Evolutionary conservation across 2,113 vertebrate species (phyloP), one percentile per base, ranked within the genome.

Genomic region (Perognathus longimembris): DNA sequence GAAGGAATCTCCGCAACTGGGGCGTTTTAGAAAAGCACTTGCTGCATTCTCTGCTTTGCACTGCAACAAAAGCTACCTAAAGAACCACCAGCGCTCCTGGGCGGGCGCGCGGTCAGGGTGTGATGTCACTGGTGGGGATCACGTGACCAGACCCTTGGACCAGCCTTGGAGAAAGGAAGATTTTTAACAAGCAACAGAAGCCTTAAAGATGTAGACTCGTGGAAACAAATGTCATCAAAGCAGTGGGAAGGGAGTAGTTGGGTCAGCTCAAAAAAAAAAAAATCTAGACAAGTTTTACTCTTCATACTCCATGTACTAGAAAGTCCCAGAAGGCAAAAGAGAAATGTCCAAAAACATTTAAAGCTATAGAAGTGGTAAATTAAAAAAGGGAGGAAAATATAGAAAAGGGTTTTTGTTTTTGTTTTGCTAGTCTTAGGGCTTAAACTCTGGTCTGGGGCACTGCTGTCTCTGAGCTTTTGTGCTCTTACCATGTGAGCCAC

Each of bases 51-150:
- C 40, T 93, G 92, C 79, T 45, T 95, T 93, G 95, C 86, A 64
- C 92, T 88, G 95, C 90, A 96, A 95, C 90, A 91, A 94, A 96
- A 74, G 7, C 90, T 95, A 96, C 89, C 96, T 28, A 63, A 94
- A 85, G 96, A 90, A 0, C 81, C 8, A 67, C 95, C 1, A 90
- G 40, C 90, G 83, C 96, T 97, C 96, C 45, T 45, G 45, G 45
- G 45, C 45, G 45, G 45, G 66, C 26, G 45, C 9, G 66, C 26
- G 34, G 94, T 96, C 82, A 81, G 81, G 71, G 82, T 91, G 74
- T 95, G 97, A 93, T 98, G 97, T 98, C 98, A 98, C 76, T 85
- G 5, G n/a, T 95, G 45, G 89, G 30, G 57, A 96, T 97, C 98
- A 98, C 85, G 74, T 95, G 97, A 97, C 93, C 84, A 86, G 66